A percentile compares a stretch with the other conserved stretches of the same genome.
phyloP scores from a whole-genome alignment of 1,140 invertebrate species.

The Hormaphis cornu region DNA sequence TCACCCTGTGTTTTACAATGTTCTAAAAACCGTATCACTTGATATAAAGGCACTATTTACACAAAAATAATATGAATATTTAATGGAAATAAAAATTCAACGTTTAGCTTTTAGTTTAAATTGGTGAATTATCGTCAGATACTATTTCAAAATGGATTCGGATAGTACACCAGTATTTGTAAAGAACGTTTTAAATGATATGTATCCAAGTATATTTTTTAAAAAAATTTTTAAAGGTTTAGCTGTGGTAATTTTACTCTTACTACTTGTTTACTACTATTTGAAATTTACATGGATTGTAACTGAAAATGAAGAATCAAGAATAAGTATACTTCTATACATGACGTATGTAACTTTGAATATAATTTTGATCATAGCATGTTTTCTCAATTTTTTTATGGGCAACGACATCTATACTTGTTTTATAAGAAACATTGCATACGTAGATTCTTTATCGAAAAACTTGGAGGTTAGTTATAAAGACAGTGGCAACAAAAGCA shows the following conservation, averaged over 20 bases:
- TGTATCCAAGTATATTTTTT: not conserved
- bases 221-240: not conserved
- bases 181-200: not conserved
- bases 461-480: constrained; percentile 5
- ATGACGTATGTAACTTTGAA: constrained; percentile 9
- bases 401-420: not conserved
- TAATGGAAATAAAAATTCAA: too few relatives aligned
- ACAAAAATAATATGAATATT: too few relatives aligned
- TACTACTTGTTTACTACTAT: constrained; percentile 13
- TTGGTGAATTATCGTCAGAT: not conserved
- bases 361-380: constrained; percentile 8
- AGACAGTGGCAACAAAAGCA: not conserved
- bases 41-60: not conserved
- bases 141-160: not conserved
- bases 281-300: not conserved
- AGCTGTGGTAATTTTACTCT: not conserved
- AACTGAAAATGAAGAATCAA: not conserved
- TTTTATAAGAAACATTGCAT: constrained; percentile 13
- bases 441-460: constrained; percentile 5
- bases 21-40: too few relatives aligned
- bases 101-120: too few relatives aligned
- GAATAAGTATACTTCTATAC: not conserved
- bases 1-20: not conserved
- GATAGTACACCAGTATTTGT: not conserved
- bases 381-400: constrained; percentile 8